Conservation (phyloP, 2,113 vertebrate genomes). For the Amazona vittata region DNA sequence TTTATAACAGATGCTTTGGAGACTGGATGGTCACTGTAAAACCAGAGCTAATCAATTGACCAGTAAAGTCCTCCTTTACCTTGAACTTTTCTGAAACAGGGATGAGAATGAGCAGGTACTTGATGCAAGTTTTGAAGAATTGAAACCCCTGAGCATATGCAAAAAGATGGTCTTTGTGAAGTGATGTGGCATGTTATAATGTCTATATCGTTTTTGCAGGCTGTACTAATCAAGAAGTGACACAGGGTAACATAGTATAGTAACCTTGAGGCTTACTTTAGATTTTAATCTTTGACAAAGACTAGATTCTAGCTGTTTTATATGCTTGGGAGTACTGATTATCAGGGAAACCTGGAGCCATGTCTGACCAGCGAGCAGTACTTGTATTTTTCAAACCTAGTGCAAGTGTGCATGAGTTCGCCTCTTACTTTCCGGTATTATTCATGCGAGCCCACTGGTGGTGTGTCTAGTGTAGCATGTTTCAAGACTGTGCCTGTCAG, state of each 20-base stretch:
- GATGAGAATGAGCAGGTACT: neutral
- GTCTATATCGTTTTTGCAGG: neutral
- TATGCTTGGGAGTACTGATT: neutral
- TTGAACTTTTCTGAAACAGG: neutral
- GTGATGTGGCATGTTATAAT: neutral
- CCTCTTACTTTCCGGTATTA: neutral
- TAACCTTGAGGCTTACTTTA: neutral
- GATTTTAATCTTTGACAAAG: neutral
- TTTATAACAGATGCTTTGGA: neutral
- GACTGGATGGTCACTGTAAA: neutral
- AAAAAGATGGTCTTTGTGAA: neutral
- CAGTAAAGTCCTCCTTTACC: neutral
- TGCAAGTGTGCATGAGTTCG: neutral
- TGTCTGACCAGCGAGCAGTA: neutral
- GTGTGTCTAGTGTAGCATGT: neutral
- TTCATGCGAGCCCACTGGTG: neutral
- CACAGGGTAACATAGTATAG: neutral
- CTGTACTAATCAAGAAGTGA: neutral
- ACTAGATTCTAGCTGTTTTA: neutral
- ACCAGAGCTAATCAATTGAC: neutral
- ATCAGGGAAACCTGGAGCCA: neutral
- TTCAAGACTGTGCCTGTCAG: neutral
- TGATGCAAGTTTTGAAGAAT: neutral
- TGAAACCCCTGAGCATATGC: neutral
- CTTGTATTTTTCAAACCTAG: neutral